Evolutionary conservation across 2,113 vertebrate species (phyloP).

Genomic region (Panurus biarmicus): DNA sequence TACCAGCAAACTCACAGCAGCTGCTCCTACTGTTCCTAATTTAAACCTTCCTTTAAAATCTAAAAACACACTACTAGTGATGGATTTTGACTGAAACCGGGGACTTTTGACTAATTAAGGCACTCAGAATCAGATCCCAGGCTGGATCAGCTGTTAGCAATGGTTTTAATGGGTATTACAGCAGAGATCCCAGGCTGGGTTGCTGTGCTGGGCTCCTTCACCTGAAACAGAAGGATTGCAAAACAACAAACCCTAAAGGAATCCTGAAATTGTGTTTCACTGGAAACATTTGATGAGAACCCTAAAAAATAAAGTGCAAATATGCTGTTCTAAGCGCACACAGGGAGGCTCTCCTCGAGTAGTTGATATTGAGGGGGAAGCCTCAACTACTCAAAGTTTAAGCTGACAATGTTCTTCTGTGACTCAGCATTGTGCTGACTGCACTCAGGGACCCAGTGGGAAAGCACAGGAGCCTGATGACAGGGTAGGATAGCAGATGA

Average conservation of each 20-base stretch:
- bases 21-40: not conserved
- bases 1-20: not conserved
- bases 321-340: fast-evolving
- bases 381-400: not conserved
- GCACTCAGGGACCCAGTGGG: not conserved
- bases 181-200: not conserved
- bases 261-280: not conserved
- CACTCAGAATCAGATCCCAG: not conserved
- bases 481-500: not conserved
- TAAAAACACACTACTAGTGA: not conserved
- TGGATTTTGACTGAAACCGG: not conserved
- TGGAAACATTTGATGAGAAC: not conserved
- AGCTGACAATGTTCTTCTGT: not conserved
- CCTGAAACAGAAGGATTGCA: not conserved
- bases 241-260: not conserved
- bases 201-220: not conserved
- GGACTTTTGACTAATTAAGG: not conserved
- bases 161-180: not conserved
- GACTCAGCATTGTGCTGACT: not conserved
- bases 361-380: not conserved
- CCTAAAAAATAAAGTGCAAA: not conserved
- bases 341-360: not conserved
- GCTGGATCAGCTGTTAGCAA: not conserved
- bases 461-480: not conserved
- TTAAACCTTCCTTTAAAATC: not conserved